phyloP scores from a whole-genome alignment of 2,888 invertebrate genomes.

The Hermaeophaga mercurialis region DNA sequence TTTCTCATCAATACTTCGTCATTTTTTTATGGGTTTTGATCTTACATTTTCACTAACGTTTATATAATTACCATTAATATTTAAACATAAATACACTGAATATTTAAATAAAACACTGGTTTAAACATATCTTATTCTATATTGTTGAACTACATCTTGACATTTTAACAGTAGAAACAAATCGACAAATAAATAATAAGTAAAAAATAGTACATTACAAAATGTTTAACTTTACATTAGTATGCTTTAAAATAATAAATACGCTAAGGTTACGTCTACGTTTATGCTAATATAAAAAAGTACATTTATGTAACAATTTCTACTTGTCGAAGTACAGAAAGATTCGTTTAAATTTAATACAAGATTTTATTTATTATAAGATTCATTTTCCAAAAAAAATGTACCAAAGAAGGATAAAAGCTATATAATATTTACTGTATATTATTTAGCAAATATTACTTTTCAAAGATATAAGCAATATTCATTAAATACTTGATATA shows the following conservation, averaged over 20 bases:
- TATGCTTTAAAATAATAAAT: slow-evolving; percentile 13
- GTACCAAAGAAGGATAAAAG: no score
- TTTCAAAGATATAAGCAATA: no score
- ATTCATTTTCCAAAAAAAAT: neutral
- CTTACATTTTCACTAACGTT: no score
- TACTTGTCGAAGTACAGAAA: neutral
- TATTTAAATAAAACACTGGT: neutral
- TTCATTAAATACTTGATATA: no score
- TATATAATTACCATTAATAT: no score
- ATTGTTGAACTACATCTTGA: slow-evolving; percentile 2
- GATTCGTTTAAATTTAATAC: neutral
- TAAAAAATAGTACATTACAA: slow-evolving; percentile 11
- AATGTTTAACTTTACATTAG: slow-evolving; percentile 12
- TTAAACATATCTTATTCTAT: slow-evolving; percentile 6
- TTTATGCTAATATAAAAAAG: neutral
- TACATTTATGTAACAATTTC: slow-evolving; percentile 4
- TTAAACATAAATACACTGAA: no score
- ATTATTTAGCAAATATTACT: no score
- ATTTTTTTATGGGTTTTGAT: no score
- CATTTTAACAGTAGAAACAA: slow-evolving; percentile 10
- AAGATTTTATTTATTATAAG: neutral
- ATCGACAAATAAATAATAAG: slow-evolving; percentile 12
- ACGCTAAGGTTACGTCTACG: neutral
- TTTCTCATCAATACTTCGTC: no score
- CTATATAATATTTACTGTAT: no score